Base-by-base conservation (phyloP, 2,113 vertebrate genomes). In the Oenanthe melanoleuca region DNA sequence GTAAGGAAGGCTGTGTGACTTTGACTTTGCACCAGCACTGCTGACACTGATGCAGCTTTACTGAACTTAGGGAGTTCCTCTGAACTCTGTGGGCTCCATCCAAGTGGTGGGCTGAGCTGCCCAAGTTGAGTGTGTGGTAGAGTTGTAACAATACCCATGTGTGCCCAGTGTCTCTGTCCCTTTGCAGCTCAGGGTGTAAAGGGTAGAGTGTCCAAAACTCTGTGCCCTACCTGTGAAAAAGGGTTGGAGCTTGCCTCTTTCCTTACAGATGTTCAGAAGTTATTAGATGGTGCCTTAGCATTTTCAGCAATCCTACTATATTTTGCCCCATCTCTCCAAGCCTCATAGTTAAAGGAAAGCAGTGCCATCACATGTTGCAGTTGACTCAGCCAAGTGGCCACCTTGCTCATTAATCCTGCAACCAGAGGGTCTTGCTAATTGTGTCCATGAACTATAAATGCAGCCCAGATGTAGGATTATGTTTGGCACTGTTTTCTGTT, bases 21-120 rank as follows among this genome's bases (percentile, higher is more conserved):
- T 45, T 11, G 42, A 87, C 21, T 93, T 95, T 80, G 33, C 22
- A 40, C 14, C 42, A 77, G 47, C 55, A 38, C 50, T 8, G 1
- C 53, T 88, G 80, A 25, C 38, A n/a, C 57, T 72, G 38, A 61
- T 82, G 9, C 42, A 83, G 21, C 29, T 92, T 81, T 57, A 33
- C 53, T 74, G 66, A 80, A 34, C 2, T 77, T 61, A 6, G 1
- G 17, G 57, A 63, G 28, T 57, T 61, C 18, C 12, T 91, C 7
- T 37, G 5, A 2, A 40, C 33, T 86, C 52, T 44, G 5, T 60
- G 52, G 34, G 8, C 23, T 88, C 0, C 0, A 31, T 42, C 20
- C 21, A 70, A 25, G 38, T 15, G 21, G 4, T 72, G 44, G 53
- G 26, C 33, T 77, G 52, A 83, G 14, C 49, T 56, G 64, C 34